Percentiles rank a stretch among this genome's conserved stretches.
phyloP scores from a whole-genome alignment of 92 coral and sea anemone species.

The Porites evermanni region DNA sequence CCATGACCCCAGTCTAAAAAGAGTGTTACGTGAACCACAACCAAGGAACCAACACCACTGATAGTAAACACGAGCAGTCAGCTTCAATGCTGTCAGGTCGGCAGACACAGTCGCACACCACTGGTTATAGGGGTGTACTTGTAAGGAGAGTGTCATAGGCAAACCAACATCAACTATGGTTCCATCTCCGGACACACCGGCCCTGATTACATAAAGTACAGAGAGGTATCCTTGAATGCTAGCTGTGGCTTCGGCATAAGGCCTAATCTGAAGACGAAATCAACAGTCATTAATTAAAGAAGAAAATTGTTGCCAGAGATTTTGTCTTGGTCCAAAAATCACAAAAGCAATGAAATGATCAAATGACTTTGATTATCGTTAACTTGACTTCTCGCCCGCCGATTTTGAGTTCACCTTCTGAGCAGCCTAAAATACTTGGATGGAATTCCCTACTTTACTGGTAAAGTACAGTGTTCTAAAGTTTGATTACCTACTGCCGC shows the following conservation, averaged over 20 bases:
- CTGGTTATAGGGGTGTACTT: neutral
- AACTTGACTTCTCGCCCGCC: neutral
- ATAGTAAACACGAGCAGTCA: constrained; percentile 20
- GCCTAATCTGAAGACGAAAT: constrained; percentile 11
- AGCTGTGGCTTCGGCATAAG: constrained; percentile 18
- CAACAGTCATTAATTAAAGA: neutral
- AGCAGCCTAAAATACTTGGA: neutral
- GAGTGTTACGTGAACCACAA: neutral
- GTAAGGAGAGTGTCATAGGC: constrained; percentile 7
- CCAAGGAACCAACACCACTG: neutral
- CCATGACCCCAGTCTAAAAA: neutral
- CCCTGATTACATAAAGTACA: neutral
- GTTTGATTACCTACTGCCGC: no score
- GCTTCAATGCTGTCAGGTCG: constrained; percentile 14
- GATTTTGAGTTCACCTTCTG: neutral
- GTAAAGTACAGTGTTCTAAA: neutral
- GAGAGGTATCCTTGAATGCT: constrained; percentile 14
- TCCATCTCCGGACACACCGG: constrained; percentile 24
- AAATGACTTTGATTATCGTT: neutral
- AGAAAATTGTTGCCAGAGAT: neutral
- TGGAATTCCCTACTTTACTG: neutral
- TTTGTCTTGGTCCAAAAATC: neutral
- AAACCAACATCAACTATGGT: constrained; percentile 11
- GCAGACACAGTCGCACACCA: constrained; percentile 8
- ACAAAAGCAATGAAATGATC: neutral